Percentiles rank a stretch among this genome's conserved stretches.
phyloP scores from a whole-genome alignment of 2,888 invertebrate genomes.

The Noctua pronuba region DNA sequence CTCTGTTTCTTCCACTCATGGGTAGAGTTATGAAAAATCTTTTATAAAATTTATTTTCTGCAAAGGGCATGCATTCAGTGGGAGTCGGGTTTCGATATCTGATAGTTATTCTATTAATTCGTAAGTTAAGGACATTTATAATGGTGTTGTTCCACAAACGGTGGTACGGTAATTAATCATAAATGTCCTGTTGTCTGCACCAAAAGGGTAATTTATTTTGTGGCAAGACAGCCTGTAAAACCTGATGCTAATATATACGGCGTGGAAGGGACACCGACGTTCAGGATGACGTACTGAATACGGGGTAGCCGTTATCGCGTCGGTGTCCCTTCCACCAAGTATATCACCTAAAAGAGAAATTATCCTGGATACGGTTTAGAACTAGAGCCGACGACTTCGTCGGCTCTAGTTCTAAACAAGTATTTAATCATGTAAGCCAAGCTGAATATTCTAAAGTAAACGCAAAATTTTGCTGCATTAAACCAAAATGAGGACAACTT shows the following conservation, averaged over 20 bases:
- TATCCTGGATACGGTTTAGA: too few species aligned
- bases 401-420: not conserved
- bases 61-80: not conserved
- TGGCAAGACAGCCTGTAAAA: not conserved
- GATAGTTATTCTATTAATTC: not conserved
- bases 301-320: too few species aligned
- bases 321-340: too few species aligned
- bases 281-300: too few species aligned
- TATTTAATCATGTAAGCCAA: conserved; percentile 5
- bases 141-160: not conserved
- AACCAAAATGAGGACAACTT: conserved; percentile 31
- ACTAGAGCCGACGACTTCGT: too few species aligned
- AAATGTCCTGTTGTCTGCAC: not conserved
- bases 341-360: not conserved
- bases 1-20: conserved; percentile 1
- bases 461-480: conserved; percentile 37
- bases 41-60: not conserved
- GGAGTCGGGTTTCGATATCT: not conserved
- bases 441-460: conserved; percentile 16
- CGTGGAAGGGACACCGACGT: too few species aligned
- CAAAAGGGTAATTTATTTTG: not conserved
- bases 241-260: not conserved
- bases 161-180: not conserved
- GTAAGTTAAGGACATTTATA: not conserved
- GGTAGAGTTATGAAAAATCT: not conserved